Conservation (phyloP, 2,888 invertebrate genomes). For the Hyppa rectilinea region DNA sequence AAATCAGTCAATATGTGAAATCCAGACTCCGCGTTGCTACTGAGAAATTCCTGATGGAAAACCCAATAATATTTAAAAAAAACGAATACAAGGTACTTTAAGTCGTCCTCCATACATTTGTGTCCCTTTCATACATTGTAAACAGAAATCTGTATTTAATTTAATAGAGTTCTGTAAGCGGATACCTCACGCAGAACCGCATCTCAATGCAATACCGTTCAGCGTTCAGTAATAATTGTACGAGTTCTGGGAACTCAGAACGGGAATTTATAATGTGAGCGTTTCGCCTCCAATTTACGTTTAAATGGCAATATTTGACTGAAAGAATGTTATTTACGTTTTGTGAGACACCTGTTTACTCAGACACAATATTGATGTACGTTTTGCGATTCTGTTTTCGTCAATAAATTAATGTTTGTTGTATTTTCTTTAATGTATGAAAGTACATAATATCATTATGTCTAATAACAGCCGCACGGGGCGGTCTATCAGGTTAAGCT, state of each 20-base stretch:
- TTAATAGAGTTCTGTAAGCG: slow-evolving; percentile 23
- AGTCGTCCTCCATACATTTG: not conserved
- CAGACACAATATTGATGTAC: not conserved
- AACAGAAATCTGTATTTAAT: slow-evolving; percentile 20
- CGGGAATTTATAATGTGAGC: slow-evolving; percentile 7
- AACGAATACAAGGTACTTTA: too few species aligned
- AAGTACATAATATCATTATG: too few species aligned
- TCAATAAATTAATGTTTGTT: too few species aligned
- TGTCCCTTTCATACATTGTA: slow-evolving; percentile 3
- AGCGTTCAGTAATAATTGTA: slow-evolving; percentile 10
- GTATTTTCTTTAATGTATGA: too few species aligned
- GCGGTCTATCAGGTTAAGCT: too few species aligned
- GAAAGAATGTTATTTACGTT: not conserved
- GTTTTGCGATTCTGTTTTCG: not conserved
- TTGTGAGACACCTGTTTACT: not conserved
- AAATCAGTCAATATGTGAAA: too few species aligned
- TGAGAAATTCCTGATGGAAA: too few species aligned
- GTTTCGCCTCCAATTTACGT: slow-evolving; percentile 30
- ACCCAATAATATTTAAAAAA: too few species aligned
- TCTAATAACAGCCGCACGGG: too few species aligned
- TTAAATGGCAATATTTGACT: slow-evolving; percentile 14
- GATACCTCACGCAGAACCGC: slow-evolving; percentile 4
- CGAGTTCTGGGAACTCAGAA: slow-evolving; percentile 22
- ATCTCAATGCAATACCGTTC: slow-evolving; percentile 28
- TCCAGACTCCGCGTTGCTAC: too few species aligned